Base-by-base conservation (phyloP, 2,797 vertebrate species). In the Pantherophis alleghaniensis region DNA sequence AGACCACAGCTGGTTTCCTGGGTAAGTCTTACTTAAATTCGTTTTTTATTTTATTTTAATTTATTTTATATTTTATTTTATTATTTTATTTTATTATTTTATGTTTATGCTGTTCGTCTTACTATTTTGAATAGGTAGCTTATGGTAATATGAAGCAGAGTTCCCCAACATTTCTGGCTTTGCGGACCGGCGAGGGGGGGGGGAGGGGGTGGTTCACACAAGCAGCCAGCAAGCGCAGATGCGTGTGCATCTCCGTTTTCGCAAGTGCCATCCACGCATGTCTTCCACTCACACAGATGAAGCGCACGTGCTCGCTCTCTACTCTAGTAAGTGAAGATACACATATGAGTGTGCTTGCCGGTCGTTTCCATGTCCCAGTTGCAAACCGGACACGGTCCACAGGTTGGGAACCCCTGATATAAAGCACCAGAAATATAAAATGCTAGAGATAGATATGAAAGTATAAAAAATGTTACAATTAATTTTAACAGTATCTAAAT, bases 1-100 rank as follows among this genome's bases (percentile, higher is more conserved):
- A 1, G 98, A 99, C 94, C 99, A 99, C 97, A 99, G 99, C 98
- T 99, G 99, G 99, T 99, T 99, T 97, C 99, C 99, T 47, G 99
- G 99, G 99, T 99, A 98, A 99, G 93, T 16, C 28, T 28, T 26
- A 7, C 51, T 69, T 74, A 7, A 37, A 37, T 74, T 74, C 28
- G 6, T 69, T 28, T 22, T 59, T 59, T 59, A 7, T 59, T 22
- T 20, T 10, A 42, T 42, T 42, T 42, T 42, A 42, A 3, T 42
- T 42, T 42, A 42, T 42, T 42, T 42, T 42, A 42, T 61, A 24
- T 61, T 61, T 24, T 26, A 61, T 63, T 63, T 26, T 12, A 12
- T 63, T 37, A 9, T 61, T 26, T 63, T 28, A 4, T 61, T 61
- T 61, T 61, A 12, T 63, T 61, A 24, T 61, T 61, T 59, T 59